Percentiles rank a stretch among this genome's conserved stretches.
Conservation (phyloP, 2,113 vertebrate species). For the Hepsetus odoe region DNA sequence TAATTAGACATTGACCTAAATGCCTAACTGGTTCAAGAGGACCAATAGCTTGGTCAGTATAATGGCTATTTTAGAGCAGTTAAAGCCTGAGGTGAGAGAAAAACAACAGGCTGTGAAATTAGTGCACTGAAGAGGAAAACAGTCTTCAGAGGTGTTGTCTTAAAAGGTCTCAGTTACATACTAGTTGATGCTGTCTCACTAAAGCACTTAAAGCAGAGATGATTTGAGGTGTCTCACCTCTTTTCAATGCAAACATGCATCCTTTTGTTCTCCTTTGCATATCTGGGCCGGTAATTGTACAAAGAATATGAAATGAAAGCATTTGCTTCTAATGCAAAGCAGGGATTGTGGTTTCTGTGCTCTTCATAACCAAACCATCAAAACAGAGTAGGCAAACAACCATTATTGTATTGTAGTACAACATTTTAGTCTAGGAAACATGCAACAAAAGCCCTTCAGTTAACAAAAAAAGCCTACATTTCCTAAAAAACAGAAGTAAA, state of each 20-base stretch:
- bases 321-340: conserved; percentile 39
- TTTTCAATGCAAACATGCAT: conserved; percentile 24
- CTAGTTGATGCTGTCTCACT: not conserved
- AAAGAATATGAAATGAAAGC: conserved; percentile 25
- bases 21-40: conserved; percentile 8
- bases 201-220: not conserved
- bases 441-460: conserved; percentile 8
- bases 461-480: not conserved
- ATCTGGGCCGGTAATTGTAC: not conserved
- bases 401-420: conserved; percentile 6
- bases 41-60: not conserved
- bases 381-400: not conserved
- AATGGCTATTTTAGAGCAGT: not conserved
- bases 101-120: not conserved
- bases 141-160: not conserved
- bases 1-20: not conserved
- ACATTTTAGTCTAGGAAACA: not conserved
- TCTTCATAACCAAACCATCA: conserved; percentile 9
- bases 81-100: not conserved
- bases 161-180: conserved; percentile 11
- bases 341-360: not conserved
- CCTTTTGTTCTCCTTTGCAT: conserved; percentile 16
- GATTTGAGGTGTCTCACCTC: not conserved
- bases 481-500: not conserved
- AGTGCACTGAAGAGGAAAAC: not conserved